Conservation (phyloP, 2,888 invertebrate species). For the Drosophila diplacantha region DNA sequence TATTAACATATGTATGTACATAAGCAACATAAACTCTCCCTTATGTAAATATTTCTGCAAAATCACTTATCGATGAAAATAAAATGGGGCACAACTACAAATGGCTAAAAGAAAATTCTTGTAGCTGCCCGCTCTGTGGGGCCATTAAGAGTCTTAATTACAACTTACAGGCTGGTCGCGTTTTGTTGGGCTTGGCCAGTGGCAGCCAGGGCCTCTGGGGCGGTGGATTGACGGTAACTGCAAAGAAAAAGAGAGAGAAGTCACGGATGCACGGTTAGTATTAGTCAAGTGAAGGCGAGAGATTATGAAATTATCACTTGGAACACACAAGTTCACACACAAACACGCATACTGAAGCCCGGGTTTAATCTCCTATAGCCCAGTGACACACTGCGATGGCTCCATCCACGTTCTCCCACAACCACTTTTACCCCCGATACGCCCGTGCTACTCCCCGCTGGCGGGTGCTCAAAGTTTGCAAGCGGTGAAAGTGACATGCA, state of each 20-base stretch:
- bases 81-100: slow-evolving; percentile 16
- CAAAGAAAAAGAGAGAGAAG: slow-evolving; percentile 78
- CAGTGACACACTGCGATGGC: slow-evolving; percentile 33
- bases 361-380: slow-evolving; percentile 15
- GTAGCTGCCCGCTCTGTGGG: slow-evolving; percentile 1
- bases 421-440: slow-evolving; percentile 6
- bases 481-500: slow-evolving; percentile 77
- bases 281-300: slow-evolving; percentile 29
- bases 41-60: background rate
- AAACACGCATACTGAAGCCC: slow-evolving; percentile 9
- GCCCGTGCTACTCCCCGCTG: background rate
- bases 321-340: slow-evolving; percentile 21
- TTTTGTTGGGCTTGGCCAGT: slow-evolving; percentile 91
- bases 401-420: slow-evolving; percentile 24
- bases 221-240: slow-evolving; percentile 92
- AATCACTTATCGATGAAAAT: slow-evolving; percentile 4
- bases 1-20: no score
- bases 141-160: slow-evolving; percentile 18
- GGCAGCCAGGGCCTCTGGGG: slow-evolving; percentile 98
- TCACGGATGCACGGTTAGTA: slow-evolving; percentile 22
- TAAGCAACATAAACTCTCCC: background rate
- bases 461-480: slow-evolving; percentile 37
- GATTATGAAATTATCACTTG: slow-evolving; percentile 59
- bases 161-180: slow-evolving; percentile 91
- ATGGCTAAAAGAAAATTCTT: slow-evolving; percentile 29